Percentiles rank a stretch among this genome's conserved stretches.
These are phyloP conservation scores for Acyrthosiphon pisum DNA, from an alignment of 1,140 invertebrate genomes.

Conservation along the genomic window DNA sequence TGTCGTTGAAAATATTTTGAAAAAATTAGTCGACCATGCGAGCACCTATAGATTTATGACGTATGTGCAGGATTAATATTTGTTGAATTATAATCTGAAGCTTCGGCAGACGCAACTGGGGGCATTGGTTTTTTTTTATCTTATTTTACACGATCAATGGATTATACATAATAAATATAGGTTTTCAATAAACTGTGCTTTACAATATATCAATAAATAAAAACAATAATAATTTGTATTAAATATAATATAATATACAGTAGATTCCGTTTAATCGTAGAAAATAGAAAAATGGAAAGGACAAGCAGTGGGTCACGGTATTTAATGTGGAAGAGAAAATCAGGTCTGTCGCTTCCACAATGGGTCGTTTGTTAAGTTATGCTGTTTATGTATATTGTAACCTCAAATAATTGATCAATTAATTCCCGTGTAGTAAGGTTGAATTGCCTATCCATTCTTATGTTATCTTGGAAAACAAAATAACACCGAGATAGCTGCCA, in stretches of 20 bases:
- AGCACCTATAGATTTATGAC: neutral
- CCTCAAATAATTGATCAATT: too few relatives aligned
- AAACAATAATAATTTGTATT: neutral
- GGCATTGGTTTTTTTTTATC: neutral
- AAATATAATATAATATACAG: neutral
- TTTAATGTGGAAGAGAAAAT: too few relatives aligned
- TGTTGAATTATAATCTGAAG: neutral
- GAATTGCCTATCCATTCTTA: too few relatives aligned
- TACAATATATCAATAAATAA: neutral
- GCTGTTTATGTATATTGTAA: too few relatives aligned
- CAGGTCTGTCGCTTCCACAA: too few relatives aligned
- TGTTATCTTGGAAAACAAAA: too few relatives aligned
- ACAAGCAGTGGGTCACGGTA: too few relatives aligned
- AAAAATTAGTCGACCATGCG: neutral
- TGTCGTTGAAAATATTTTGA: neutral
- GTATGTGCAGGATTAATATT: neutral
- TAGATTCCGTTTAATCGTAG: too few relatives aligned
- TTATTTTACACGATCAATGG: neutral
- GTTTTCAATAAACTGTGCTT: neutral
- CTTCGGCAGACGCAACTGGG: neutral
- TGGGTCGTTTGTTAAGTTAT: too few relatives aligned
- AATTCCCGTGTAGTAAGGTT: too few relatives aligned
- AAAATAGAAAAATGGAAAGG: too few relatives aligned
- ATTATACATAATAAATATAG: neutral
- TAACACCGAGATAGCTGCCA: too few relatives aligned